phyloP scores from a whole-genome alignment of 2,797 vertebrate genomes.

The Siniperca scherzeri region DNA sequence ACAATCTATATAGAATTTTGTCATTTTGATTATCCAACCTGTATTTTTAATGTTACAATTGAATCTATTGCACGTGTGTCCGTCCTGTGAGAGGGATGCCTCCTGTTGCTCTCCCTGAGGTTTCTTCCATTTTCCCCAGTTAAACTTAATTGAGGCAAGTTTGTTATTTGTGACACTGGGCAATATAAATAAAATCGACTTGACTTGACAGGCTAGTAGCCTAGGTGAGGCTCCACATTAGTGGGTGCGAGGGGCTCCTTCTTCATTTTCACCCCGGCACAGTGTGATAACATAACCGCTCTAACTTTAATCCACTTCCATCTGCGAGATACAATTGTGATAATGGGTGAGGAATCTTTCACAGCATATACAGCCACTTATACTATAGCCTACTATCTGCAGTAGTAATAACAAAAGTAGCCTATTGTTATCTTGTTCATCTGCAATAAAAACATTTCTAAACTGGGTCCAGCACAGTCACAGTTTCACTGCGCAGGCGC shows the following conservation, averaged over 20 bases:
- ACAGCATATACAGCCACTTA: not conserved
- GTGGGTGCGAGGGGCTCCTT: not conserved
- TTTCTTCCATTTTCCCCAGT: no score
- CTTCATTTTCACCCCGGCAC: not conserved
- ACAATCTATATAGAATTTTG: no score
- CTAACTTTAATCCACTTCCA: not conserved
- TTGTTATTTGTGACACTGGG: not conserved
- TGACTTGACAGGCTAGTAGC: no score
- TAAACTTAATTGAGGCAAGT: no score
- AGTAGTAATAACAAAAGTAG: not conserved
- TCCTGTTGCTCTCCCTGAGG: no score
- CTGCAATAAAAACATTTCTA: not conserved
- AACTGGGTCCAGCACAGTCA: slow-evolving; percentile 26
- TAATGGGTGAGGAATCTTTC: not conserved
- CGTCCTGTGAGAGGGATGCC: no score
- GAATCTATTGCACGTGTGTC: no score
- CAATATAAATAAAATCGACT: not conserved
- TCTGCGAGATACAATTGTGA: not conserved
- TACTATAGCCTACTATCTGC: not conserved
- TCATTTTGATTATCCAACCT: no score
- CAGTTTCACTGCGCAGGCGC: slow-evolving; percentile 61
- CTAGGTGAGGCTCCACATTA: not conserved
- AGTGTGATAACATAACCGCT: not conserved
- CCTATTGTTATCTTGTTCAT: not conserved
- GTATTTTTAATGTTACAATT: no score